Evolutionary conservation across 1,140 invertebrate genomes (phyloP).

Genomic region (Pygmarrhopalites habei): DNA sequence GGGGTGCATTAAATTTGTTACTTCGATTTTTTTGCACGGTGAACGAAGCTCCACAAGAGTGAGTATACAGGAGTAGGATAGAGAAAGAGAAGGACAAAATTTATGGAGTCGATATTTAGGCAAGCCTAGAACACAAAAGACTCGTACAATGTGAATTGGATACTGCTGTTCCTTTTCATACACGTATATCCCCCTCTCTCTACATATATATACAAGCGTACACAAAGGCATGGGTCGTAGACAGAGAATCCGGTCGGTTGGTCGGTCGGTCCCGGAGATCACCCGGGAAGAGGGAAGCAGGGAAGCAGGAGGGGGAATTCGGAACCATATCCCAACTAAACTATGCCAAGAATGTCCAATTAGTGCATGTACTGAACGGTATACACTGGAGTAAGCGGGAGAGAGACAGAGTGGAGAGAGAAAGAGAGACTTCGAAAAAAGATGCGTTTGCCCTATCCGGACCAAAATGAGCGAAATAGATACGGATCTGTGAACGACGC

Average conservation of each 20-base stretch:
- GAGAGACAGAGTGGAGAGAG: conserved; percentile 30
- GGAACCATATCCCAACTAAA: conserved; percentile 34
- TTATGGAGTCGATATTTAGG: conserved; percentile 29
- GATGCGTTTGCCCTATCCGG: conserved; percentile 18
- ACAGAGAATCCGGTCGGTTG: conserved; percentile 32
- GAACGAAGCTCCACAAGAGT: not conserved
- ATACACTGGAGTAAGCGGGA: conserved; percentile 14
- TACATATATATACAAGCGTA: not conserved
- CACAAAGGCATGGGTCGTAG: not conserved
- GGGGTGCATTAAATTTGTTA: conserved; percentile 29
- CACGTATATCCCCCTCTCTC: conserved; percentile 5
- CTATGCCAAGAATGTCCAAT: conserved; percentile 41
- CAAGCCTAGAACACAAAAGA: conserved; percentile 17
- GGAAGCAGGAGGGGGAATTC: conserved; percentile 33
- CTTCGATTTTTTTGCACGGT: conserved; percentile 20
- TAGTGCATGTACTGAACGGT: conserved; percentile 37
- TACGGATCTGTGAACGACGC: conserved; percentile 31
- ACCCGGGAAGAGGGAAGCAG: conserved; percentile 37
- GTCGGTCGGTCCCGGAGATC: conserved; percentile 38
- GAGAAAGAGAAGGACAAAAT: conserved; percentile 12
- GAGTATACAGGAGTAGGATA: not conserved
- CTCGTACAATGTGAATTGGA: conserved; percentile 5
- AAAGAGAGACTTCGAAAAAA: conserved; percentile 20
- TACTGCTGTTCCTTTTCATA: conserved; percentile 7
- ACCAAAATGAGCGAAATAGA: conserved; percentile 35